phyloP scores from a whole-genome alignment of 2,888 invertebrate species.

The Cheilosia urbana region DNA sequence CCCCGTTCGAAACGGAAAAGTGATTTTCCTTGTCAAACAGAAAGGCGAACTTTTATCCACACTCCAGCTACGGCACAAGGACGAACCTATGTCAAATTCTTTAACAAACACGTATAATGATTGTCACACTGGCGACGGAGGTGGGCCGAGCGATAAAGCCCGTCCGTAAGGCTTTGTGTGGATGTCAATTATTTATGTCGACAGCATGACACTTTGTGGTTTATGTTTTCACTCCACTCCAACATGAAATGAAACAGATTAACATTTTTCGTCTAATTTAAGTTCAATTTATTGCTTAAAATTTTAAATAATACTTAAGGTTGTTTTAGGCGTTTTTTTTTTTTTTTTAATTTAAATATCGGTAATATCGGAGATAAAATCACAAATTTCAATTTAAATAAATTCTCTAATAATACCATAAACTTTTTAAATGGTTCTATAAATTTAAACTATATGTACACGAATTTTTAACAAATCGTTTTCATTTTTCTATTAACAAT shows the following conservation, averaged over 20 bases:
- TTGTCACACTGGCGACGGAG: conserved; percentile 29
- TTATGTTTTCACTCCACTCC: neutral
- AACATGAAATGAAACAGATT: conserved; percentile 20
- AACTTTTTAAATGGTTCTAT: conserved; percentile 26
- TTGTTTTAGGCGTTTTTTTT: neutral
- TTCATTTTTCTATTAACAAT: conserved; percentile 33
- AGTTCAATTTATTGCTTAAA: conserved; percentile 69
- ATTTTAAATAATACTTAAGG: conserved; percentile 65
- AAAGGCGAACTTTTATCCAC: conserved; percentile 44
- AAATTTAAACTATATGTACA: conserved; percentile 52
- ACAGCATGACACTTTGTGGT: conserved; percentile 49
- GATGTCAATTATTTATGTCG: conserved; percentile 60
- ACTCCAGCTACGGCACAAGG: neutral
- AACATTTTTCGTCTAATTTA: conserved; percentile 49
- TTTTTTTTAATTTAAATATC: conserved; percentile 23
- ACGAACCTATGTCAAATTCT: conserved; percentile 48
- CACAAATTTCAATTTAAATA: conserved; percentile 39
- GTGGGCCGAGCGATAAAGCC: neutral
- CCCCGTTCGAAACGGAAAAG: conserved; percentile 33
- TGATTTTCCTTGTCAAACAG: conserved; percentile 56
- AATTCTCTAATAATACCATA: conserved; percentile 25
- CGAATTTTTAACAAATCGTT: conserved; percentile 63
- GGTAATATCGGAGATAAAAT: conserved; percentile 38
- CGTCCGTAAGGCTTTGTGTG: conserved; percentile 33
- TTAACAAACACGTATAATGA: conserved; percentile 36